These are phyloP conservation scores for Nyctibius grandis DNA, from an alignment of 2,797 vertebrate genomes.

Conservation along the genomic window DNA sequence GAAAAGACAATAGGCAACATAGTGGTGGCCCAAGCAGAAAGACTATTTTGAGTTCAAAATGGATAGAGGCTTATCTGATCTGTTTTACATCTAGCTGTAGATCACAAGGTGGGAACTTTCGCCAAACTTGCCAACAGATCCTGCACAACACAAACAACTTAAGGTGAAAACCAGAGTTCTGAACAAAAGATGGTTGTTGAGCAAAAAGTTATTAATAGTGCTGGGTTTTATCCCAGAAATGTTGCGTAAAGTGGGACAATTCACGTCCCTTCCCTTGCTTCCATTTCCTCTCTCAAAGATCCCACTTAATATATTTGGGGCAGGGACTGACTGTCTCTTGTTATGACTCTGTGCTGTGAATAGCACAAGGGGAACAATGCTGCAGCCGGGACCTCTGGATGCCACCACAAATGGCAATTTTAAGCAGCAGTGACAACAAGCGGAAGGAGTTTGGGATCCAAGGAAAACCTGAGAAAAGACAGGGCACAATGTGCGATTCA, in stretches of 20 bases:
- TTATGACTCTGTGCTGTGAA: conserved; percentile 40
- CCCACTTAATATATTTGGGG: conserved; percentile 42
- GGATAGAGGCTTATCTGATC: not conserved
- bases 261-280: conserved; percentile 46
- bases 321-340: conserved; percentile 38
- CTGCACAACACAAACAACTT: conserved; percentile 10
- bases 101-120: not conserved
- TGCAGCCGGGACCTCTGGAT: conserved; percentile 17
- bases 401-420: conserved; percentile 30
- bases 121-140: not conserved
- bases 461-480: not conserved
- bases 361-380: conserved; percentile 48
- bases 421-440: conserved; percentile 31
- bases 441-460: not conserved
- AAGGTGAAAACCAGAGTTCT: conserved; percentile 47
- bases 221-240: conserved; percentile 58
- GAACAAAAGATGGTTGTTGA: conserved; percentile 57
- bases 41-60: not conserved
- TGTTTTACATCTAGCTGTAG: not conserved
- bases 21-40: not conserved
- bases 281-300: conserved; percentile 55
- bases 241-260: conserved; percentile 53
- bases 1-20: not conserved
- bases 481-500: not conserved
- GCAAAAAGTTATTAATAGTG: conserved; percentile 61